Evolutionary conservation across 2,797 vertebrate species (phyloP).

Genomic region (Ctenochaetus hawaiiensis): DNA sequence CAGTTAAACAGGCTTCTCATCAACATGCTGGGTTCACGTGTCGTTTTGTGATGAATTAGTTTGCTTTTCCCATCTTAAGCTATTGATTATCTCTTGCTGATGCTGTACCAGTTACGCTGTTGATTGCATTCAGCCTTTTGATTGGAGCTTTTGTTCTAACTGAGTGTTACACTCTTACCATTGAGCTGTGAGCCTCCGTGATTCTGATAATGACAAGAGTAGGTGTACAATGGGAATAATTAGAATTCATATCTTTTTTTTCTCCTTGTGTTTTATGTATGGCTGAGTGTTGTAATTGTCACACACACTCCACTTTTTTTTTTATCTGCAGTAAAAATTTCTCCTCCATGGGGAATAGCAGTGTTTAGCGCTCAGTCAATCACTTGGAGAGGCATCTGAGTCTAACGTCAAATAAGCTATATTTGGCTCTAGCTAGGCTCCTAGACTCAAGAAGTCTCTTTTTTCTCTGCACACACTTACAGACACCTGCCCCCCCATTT

Average conservation of each 20-base stretch:
- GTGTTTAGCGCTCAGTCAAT: conserved; percentile 50
- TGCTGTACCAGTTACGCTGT: neutral
- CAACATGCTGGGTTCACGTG: neutral
- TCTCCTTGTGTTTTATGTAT: neutral
- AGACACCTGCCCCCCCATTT: conserved; percentile 15
- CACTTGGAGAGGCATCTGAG: conserved; percentile 38
- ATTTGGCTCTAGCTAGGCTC: conserved; percentile 54
- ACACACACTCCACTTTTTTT: neutral
- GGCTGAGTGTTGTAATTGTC: conserved; percentile 23
- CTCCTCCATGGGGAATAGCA: conserved; percentile 30
- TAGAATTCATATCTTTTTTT: neutral
- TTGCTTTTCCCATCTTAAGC: neutral
- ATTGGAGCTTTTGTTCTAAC: conserved; percentile 30
- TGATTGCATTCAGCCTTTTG: conserved; percentile 36
- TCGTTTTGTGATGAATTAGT: conserved; percentile 12
- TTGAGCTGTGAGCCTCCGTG: conserved; percentile 37
- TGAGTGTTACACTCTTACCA: conserved; percentile 9
- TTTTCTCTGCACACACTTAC: conserved; percentile 2
- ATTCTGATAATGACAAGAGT: conserved; percentile 28
- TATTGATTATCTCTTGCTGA: conserved; percentile 32
- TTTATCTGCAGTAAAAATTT: conserved; percentile 5
- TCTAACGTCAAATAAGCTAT: conserved; percentile 52
- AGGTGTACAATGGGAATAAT: conserved; percentile 28
- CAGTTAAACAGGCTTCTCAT: conserved; percentile 8
- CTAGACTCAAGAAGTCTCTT: conserved; percentile 35